Evolutionary conservation across 2,113 vertebrate species (phyloP), one percentile per base, ranked within the genome.

Genomic region (Silurus meridionalis): DNA sequence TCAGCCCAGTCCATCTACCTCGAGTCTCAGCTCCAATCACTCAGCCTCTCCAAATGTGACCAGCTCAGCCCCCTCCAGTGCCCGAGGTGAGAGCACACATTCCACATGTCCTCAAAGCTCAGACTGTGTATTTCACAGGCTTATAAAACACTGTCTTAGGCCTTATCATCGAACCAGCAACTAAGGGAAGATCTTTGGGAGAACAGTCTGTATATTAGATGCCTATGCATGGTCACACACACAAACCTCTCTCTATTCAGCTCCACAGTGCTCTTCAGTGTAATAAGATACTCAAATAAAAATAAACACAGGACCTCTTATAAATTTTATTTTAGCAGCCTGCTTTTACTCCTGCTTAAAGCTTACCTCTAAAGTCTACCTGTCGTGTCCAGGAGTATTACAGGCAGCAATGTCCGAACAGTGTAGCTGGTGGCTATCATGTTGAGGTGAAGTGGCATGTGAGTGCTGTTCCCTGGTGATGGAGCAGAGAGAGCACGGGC

Each of bases 1-100:
- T 7, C 93, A 99, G 98, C 97, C 98, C 83, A 99, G 98, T 90
- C 98, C 98, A 0, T 99, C 98, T 97, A 99, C 97, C 97, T 99
- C 98, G 91, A 99, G 98, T 92, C 92, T 99, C 91, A 99, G 98
- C 93, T 99, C 98, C 88, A 98, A 97, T 93, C 98, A 99, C 91
- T 99, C 98, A 46, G 97, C 98, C 93, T 99, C 98, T 14, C 97
- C 98, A 88, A 99, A 99, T 0, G 97, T 99, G 92, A 99, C 97
- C 87, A 99, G 98, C 91, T 98, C 98, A 66, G 97, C 98, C 82
- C 98, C 98, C 58, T 99, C 98, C 80, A 99, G 97, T 91, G 96
- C 97, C 94, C 96, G 98, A 98, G 98, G 98, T 99, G 88, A 96
- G 95, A 5, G 60, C 10, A 46, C 1, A 69, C 46, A 25, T n/a